Evolutionary conservation across 1,140 invertebrate species (phyloP), one percentile per base, ranked within the genome.

Genomic region (Melipona quadrifasciata): DNA sequence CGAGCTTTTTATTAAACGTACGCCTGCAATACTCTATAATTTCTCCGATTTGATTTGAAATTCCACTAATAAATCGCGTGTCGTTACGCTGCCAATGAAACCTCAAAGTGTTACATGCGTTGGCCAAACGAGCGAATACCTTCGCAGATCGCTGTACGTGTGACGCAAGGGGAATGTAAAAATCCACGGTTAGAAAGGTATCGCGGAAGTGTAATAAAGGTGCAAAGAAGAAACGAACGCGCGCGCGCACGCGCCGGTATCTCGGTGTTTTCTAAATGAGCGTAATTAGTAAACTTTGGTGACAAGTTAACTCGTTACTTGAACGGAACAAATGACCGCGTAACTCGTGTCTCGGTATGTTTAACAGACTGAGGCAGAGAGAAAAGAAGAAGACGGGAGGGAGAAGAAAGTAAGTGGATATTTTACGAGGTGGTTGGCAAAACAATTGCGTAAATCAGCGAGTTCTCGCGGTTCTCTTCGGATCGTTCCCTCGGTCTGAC

Each of bases 391-490:
- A 8, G 39, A 47, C 8, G 39, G 39, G n/a, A 64, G 34, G 74
- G 65, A 53, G 47, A 27, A 65, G 12, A 47, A 47, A 47, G 80
- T 74, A 86, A 82, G 82, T 88, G 77, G 78, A 88, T 83, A 81
- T 87, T 87, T 87, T 82, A 87, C 73, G 79, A 81, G 39, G 34
- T 74, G 73, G 67, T 77, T 85, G 53, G 73, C 68, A 79, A 88
- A 88, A 86, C 31, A 71, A 27, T 64, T 61, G 61, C 57, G 73
- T 78, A 79, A 88, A 78, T 82, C 51, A 47, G 27, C 58, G 61
- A 84, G 78, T 21, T 67, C 39, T 47, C 65, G 65, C 65, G 65
- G 17, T 21, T 67, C 11, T 17, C 65, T 11, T 31, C 17, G 27
- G 17, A 21, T 19, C 17, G 65, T 85, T 77, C 31, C 61, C 10